Evolutionary conservation across 1,140 invertebrate genomes (phyloP).

Genomic region (Drosophila bocqueti): DNA sequence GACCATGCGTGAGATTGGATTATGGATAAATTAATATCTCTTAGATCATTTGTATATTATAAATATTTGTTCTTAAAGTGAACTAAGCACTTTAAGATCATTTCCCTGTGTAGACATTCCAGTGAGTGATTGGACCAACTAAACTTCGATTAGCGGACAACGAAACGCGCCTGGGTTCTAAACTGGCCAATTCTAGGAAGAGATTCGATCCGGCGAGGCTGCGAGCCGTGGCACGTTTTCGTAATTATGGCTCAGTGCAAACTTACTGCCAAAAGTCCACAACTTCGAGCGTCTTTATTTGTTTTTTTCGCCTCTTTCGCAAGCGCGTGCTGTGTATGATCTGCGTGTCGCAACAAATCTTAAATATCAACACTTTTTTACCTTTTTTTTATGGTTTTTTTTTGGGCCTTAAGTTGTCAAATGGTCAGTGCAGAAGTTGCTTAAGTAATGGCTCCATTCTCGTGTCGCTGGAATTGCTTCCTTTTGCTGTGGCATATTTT

Average conservation of each 20-base stretch:
- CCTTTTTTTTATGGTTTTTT: neutral
- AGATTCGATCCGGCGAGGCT: conserved; percentile 43
- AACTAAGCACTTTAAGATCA: neutral
- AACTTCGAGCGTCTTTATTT: conserved; percentile 40
- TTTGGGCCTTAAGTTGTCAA: conserved; percentile 2
- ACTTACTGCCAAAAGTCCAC: conserved; percentile 35
- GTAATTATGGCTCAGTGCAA: conserved; percentile 69
- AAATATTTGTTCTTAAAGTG: too few species aligned
- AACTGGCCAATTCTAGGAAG: conserved; percentile 36
- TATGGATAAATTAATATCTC: too few species aligned
- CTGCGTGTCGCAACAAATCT: conserved; percentile 54
- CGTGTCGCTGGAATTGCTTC: conserved; percentile 3
- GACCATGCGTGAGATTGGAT: too few species aligned
- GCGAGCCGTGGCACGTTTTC: conserved; percentile 72
- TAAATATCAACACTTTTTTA: conserved; percentile 38
- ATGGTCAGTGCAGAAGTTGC: conserved; percentile 49
- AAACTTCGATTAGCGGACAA: conserved; percentile 21
- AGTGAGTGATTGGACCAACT: conserved; percentile 29
- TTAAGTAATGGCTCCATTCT: conserved; percentile 27
- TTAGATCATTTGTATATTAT: too few species aligned
- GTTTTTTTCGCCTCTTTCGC: conserved; percentile 49
- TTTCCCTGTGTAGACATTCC: neutral
- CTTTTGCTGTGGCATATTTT: neutral
- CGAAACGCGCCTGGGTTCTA: conserved; percentile 30
- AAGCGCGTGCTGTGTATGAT: conserved; percentile 36